These are phyloP conservation scores for Phoeniculus purpureus DNA, from an alignment of 2,797 vertebrate genomes.

Conservation along the genomic window DNA sequence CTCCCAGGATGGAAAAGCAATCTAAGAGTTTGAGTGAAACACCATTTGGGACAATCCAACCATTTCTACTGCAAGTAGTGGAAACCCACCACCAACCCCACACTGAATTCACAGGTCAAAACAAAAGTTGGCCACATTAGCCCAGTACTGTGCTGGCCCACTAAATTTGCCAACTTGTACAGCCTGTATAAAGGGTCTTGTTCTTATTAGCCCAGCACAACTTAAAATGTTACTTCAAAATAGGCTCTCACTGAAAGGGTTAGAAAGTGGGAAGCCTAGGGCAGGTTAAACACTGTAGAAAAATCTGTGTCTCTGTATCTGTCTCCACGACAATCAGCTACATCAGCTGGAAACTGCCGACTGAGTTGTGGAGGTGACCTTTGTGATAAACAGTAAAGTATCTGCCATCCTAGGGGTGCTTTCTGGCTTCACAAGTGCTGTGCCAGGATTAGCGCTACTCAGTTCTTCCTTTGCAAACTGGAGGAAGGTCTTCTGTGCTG, in stretches of 20 bases:
- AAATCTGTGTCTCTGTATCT: not conserved
- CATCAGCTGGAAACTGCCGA: not conserved
- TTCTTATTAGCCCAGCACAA: not conserved
- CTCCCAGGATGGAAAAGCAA: not conserved
- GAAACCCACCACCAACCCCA: not conserved
- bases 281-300: not conserved
- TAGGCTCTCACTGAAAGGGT: not conserved
- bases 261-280: not conserved
- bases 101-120: not conserved
- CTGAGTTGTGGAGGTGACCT: not conserved
- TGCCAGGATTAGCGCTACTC: not conserved
- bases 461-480: not conserved
- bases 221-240: not conserved
- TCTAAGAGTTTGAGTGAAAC: not conserved
- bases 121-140: fast-evolving
- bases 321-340: not conserved
- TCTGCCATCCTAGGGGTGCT: not conserved
- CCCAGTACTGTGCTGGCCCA: not conserved
- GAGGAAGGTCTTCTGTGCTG: not conserved
- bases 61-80: not conserved
- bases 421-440: not conserved
- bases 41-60: not conserved
- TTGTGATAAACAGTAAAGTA: not conserved
- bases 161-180: not conserved
- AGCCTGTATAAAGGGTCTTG: not conserved